Percentiles rank a stretch among this genome's conserved stretches.
phyloP scores from a whole-genome alignment of 2,888 invertebrate species.

The Cosmia pyralina region DNA sequence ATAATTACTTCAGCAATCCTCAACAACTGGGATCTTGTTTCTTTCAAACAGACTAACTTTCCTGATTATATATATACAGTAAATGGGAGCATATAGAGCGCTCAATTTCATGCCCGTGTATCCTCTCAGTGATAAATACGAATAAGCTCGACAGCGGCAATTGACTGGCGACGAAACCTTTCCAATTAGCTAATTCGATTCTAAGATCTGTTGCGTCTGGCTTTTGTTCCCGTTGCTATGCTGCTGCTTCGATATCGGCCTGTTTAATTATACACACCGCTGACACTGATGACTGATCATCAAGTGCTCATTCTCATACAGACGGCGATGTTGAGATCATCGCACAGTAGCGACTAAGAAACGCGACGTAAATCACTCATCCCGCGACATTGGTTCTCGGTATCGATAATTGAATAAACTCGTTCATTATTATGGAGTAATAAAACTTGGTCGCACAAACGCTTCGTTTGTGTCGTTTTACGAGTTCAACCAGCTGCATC shows the following conservation, averaged over 20 bases:
- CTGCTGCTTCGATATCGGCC: constrained; percentile 42
- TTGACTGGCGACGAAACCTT: constrained; percentile 82
- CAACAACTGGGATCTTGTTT: neutral
- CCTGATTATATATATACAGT: neutral
- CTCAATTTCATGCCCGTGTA: constrained; percentile 65
- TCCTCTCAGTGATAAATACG: constrained; percentile 77
- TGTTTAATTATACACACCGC: constrained; percentile 40
- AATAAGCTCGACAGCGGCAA: constrained; percentile 80
- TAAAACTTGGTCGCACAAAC: constrained; percentile 84
- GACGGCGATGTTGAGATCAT: constrained; percentile 66
- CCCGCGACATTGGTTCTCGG: constrained; percentile 83
- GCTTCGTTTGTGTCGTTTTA: constrained; percentile 84
- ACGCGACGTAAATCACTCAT: constrained; percentile 82
- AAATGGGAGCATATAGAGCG: constrained; percentile 1
- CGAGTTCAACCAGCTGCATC: constrained; percentile 86
- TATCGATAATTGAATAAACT: constrained; percentile 88
- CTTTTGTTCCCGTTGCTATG: constrained; percentile 68
- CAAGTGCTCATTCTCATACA: constrained; percentile 50
- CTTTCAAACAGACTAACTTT: neutral
- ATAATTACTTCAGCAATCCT: neutral
- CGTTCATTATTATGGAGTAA: constrained; percentile 85
- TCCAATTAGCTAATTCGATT: constrained; percentile 82
- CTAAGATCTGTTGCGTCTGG: constrained; percentile 63
- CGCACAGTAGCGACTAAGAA: constrained; percentile 61
- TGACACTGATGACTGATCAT: constrained; percentile 43